Conservation (phyloP, 1,140 invertebrate species). For the Pseudomyrmex flavicornis region DNA sequence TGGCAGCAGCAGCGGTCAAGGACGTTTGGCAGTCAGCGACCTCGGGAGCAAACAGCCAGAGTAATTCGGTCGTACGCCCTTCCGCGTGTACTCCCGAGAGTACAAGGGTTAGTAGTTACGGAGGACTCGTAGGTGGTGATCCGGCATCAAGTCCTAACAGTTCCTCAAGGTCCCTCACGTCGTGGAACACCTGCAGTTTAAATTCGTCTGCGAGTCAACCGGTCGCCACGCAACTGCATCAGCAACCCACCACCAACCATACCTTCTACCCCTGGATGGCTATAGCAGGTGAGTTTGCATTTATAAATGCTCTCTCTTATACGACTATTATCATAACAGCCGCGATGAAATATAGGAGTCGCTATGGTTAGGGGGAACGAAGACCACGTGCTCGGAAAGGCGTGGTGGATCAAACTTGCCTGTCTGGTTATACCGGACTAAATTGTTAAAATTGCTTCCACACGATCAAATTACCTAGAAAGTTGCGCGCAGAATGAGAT, state of each 20-base stretch:
- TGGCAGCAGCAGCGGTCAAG: conserved; percentile 88
- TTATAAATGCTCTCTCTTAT: conserved; percentile 63
- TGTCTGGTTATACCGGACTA: conserved; percentile 55
- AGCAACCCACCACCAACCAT: conserved; percentile 94
- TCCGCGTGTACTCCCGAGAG: conserved; percentile 94
- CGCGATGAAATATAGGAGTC: conserved; percentile 76
- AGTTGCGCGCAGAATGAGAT: conserved; percentile 11
- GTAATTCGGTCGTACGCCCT: conserved; percentile 90
- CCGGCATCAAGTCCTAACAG: conserved; percentile 90
- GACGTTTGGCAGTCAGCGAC: conserved; percentile 89
- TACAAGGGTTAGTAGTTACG: conserved; percentile 89
- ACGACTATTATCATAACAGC: conserved; percentile 78
- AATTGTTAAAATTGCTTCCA: conserved; percentile 58
- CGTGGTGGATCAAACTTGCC: conserved; percentile 67
- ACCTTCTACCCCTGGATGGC: conserved; percentile 99
- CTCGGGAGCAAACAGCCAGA: conserved; percentile 87
- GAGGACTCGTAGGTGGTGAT: conserved; percentile 90
- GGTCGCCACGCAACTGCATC: conserved; percentile 92
- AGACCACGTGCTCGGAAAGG: conserved; percentile 74
- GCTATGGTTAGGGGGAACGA: conserved; percentile 64
- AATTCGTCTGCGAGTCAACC: conserved; percentile 91
- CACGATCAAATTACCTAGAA: conserved; percentile 45
- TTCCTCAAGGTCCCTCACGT: conserved; percentile 87
- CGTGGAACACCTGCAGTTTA: conserved; percentile 93
- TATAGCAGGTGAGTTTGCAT: conserved; percentile 94